These are phyloP conservation scores for Nomada flava DNA, from an alignment of 2,888 invertebrate genomes.

Conservation along the genomic window DNA sequence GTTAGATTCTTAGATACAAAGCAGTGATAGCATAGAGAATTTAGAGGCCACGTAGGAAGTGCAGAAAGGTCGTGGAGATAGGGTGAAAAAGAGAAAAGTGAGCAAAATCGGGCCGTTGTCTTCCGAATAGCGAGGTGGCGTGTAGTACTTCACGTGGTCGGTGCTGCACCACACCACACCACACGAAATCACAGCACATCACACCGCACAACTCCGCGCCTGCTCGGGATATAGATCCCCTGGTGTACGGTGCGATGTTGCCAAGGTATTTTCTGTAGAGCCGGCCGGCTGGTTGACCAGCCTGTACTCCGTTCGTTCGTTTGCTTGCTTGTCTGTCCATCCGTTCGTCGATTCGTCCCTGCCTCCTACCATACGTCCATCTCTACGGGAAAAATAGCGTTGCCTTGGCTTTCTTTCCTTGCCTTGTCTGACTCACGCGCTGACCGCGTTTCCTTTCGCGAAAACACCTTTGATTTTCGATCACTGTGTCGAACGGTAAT, in stretches of 20 bases:
- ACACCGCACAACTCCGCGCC: conserved; percentile 47
- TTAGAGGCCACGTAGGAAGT: conserved; percentile 19
- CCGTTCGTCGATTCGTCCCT: conserved; percentile 24
- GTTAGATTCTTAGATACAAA: conserved; percentile 44
- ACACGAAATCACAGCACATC: conserved; percentile 41
- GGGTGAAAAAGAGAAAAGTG: conserved; percentile 1
- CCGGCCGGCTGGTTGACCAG: conserved; percentile 60
- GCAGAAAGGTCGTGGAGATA: conserved; percentile 26
- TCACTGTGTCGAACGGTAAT: background rate
- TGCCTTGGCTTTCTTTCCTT: conserved; percentile 72
- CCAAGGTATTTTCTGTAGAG: conserved; percentile 55
- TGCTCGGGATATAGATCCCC: conserved; percentile 71
- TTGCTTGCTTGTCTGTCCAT: background rate
- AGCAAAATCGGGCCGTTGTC: conserved; percentile 70
- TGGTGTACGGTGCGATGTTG: conserved; percentile 67
- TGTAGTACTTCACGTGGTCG: conserved; percentile 78
- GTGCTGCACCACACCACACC: conserved; percentile 48
- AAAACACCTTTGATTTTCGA: conserved; percentile 64
- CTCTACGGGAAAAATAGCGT: conserved; percentile 69
- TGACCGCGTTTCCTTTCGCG: conserved; percentile 67
- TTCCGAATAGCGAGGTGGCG: conserved; percentile 71
- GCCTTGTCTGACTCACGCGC: conserved; percentile 49
- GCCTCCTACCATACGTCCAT: conserved; percentile 38
- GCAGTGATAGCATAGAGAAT: conserved; percentile 20
- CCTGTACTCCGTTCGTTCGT: conserved; percentile 34